Conservation (phyloP, 1,140 invertebrate genomes). For the Octopus bimaculoides region DNA sequence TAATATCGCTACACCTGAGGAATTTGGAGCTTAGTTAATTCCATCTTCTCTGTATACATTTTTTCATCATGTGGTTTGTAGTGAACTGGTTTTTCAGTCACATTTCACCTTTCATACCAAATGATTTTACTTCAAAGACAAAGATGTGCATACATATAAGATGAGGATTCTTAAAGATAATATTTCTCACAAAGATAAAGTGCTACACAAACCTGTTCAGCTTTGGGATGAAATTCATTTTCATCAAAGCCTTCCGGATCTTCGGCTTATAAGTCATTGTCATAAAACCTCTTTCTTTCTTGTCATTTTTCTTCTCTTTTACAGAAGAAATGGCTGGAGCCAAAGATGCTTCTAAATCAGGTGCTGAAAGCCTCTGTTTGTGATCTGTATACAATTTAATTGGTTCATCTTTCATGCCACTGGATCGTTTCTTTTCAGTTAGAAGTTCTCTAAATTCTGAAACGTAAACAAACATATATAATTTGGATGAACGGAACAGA, state of each 20-base stretch:
- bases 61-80: too few relatives aligned
- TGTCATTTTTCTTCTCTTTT: constrained; percentile 27
- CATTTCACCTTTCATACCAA: too few relatives aligned
- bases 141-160: too few relatives aligned
- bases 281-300: constrained; percentile 61
- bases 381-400: constrained; percentile 55
- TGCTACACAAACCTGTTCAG: constrained; percentile 63
- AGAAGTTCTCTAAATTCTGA: constrained; percentile 79
- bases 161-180: too few relatives aligned
- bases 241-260: constrained; percentile 84
- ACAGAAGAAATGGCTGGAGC: constrained; percentile 21
- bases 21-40: too few relatives aligned
- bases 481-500: too few relatives aligned
- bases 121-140: too few relatives aligned
- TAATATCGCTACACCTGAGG: too few relatives aligned
- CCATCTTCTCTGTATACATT: too few relatives aligned
- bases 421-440: constrained; percentile 73
- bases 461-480: constrained; percentile 25
- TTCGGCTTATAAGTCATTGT: constrained; percentile 79
- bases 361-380: constrained; percentile 53
- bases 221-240: constrained; percentile 87
- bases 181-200: too few relatives aligned
- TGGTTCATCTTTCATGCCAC: constrained; percentile 39
- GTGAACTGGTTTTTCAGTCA: too few relatives aligned
- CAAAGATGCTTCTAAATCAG: constrained; percentile 45